phyloP scores from a whole-genome alignment of 1,140 invertebrate genomes.

The Drosophila bocqueti region DNA sequence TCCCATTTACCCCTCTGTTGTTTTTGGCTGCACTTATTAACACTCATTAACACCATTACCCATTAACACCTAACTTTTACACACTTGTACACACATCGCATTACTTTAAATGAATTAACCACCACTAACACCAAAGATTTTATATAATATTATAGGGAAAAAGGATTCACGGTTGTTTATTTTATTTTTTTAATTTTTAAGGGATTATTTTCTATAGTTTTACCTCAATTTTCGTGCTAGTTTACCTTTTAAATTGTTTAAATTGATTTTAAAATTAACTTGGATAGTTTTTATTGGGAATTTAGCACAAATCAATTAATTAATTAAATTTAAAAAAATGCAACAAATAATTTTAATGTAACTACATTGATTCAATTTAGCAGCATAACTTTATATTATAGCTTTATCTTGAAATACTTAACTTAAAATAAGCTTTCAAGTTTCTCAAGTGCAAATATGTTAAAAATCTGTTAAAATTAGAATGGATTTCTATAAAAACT shows the following conservation, averaged over 20 bases:
- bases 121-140: constrained; percentile 7
- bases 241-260: background rate
- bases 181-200: background rate
- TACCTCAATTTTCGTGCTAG: background rate
- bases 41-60: constrained; percentile 6
- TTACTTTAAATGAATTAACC: background rate
- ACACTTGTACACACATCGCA: constrained; percentile 15
- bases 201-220: background rate
- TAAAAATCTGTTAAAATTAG: background rate
- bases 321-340: background rate
- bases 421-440: background rate
- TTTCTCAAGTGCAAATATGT: background rate
- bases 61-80: constrained; percentile 6
- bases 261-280: background rate
- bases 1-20: constrained; percentile 20
- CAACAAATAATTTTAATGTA: background rate
- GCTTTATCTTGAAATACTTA: background rate
- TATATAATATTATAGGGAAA: background rate
- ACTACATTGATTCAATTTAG: background rate
- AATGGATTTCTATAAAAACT: background rate
- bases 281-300: background rate
- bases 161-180: background rate
- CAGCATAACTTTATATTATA: background rate
- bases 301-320: background rate
- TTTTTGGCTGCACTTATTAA: constrained; percentile 10